Conservation (phyloP, 2,113 vertebrate species). For the Cervus canadensis region DNA sequence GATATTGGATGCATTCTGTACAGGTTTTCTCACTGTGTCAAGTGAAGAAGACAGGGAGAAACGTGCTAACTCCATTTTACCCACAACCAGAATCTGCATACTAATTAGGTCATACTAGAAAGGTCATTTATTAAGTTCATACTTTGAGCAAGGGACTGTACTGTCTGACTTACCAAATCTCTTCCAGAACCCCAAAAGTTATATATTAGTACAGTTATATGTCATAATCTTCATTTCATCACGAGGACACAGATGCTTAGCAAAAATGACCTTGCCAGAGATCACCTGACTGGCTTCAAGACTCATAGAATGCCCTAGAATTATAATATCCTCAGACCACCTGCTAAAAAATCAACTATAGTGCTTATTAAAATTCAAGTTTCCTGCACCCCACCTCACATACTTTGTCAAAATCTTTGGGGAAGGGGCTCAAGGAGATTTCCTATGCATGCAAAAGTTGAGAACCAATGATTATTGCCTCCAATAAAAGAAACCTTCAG, state of each 20-base stretch:
- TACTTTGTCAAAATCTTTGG: background rate
- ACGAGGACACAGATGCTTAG: background rate
- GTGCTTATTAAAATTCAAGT: slow-evolving; percentile 17
- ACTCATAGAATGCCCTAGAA: background rate
- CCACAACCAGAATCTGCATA: background rate
- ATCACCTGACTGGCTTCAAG: background rate
- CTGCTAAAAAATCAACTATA: background rate
- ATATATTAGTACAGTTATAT: background rate
- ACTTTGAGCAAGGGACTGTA: background rate
- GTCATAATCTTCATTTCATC: background rate
- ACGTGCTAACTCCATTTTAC: background rate
- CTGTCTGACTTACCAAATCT: background rate
- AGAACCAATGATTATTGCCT: background rate
- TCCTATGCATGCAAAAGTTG: background rate
- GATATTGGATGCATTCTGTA: background rate
- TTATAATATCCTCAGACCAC: background rate
- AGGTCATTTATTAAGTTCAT: background rate
- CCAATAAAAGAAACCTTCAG: slow-evolving; percentile 36
- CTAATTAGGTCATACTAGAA: background rate
- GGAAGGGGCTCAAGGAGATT: background rate
- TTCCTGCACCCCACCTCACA: background rate
- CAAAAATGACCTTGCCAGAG: background rate
- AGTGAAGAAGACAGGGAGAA: background rate
- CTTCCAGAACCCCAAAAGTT: background rate
- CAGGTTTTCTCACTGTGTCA: background rate